Percentiles rank a stretch among this genome's conserved stretches.
phyloP scores from a whole-genome alignment of 1,140 invertebrate genomes.

The Psilanteris sp. region DNA sequence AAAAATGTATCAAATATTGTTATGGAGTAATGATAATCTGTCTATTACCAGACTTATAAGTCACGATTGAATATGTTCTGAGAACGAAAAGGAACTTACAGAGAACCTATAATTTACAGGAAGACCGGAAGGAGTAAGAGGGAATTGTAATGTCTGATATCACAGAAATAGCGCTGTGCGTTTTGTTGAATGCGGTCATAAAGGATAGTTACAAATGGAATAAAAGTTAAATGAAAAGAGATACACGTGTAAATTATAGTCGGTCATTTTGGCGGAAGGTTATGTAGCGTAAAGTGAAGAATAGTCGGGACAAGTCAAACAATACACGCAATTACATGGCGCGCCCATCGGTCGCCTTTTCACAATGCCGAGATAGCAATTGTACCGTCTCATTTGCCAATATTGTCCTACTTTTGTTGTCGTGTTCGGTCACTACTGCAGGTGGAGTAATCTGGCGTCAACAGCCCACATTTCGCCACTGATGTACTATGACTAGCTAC shows the following conservation, averaged over 20 bases:
- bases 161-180: neutral
- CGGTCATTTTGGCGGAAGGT: conserved; percentile 27
- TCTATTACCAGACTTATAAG: too few relatives aligned
- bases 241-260: conserved; percentile 56
- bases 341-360: conserved; percentile 57
- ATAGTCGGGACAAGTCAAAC: conserved; percentile 58
- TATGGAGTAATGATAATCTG: too few relatives aligned
- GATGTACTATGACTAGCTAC: neutral
- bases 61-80: too few relatives aligned
- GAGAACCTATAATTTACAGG: conserved; percentile 31
- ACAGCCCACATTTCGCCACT: conserved; percentile 41
- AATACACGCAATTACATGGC: conserved; percentile 64
- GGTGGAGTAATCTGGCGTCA: conserved; percentile 57
- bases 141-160: conserved; percentile 31
- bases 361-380: conserved; percentile 65
- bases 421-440: conserved; percentile 46
- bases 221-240: conserved; percentile 33
- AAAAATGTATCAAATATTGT: too few relatives aligned
- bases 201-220: conserved; percentile 26
- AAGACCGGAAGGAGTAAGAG: neutral
- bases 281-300: conserved; percentile 61
- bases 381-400: conserved; percentile 78
- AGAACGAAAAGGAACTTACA: too few relatives aligned
- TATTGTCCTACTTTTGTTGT: conserved; percentile 78
- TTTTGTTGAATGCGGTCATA: too few relatives aligned